These are phyloP conservation scores for Genyomyrus donnyi DNA, from an alignment of 2,113 vertebrate species.

Conservation along the genomic window DNA sequence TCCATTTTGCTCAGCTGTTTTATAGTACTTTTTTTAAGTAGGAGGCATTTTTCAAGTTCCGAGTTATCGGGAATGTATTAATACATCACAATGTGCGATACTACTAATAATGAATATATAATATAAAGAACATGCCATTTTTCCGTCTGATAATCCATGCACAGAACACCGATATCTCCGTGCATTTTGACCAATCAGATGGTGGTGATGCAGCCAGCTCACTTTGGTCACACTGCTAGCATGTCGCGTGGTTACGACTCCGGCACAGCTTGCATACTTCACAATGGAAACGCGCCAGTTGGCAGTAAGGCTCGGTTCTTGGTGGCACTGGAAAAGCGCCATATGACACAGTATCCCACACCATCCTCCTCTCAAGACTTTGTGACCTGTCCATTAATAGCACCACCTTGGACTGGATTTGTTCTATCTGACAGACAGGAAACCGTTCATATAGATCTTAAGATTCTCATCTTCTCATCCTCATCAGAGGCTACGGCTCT, in stretches of 20 bases:
- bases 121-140: not conserved
- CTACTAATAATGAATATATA: not conserved
- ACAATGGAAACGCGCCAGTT: not conserved
- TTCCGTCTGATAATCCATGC: not conserved
- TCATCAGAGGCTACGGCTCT: not conserved
- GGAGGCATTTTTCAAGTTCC: no score
- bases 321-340: no score
- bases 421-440: not conserved
- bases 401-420: not conserved
- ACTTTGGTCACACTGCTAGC: not conserved
- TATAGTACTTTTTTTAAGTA: not conserved
- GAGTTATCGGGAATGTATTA: not conserved
- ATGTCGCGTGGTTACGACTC: not conserved
- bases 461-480: not conserved
- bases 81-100: not conserved
- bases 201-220: not conserved
- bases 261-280: not conserved
- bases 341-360: not conserved
- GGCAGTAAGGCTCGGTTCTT: not conserved
- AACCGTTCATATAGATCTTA: not conserved
- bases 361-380: not conserved
- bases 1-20: not conserved
- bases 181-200: not conserved
- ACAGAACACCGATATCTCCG: not conserved
- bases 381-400: not conserved